A percentile compares a stretch with the other conserved stretches of the same genome.
phyloP scores from a whole-genome alignment of 2,888 invertebrate genomes.

The Sarcophaga subvicina region DNA sequence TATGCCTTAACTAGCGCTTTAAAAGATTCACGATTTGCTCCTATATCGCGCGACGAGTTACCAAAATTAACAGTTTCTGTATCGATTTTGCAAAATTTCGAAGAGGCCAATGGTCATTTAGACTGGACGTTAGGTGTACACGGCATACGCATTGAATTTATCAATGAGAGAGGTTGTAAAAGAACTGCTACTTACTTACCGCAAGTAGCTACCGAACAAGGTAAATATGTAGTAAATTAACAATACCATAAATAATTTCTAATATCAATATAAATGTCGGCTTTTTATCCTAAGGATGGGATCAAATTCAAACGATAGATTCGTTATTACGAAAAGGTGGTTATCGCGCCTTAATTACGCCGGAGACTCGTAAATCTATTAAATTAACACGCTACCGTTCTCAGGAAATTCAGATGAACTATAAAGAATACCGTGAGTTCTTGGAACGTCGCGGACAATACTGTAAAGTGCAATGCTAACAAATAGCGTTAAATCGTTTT shows the following conservation, averaged over 20 bases:
- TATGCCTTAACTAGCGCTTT: slow-evolving; percentile 99
- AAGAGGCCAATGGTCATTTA: slow-evolving; percentile 95
- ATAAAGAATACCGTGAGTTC: slow-evolving; percentile 88
- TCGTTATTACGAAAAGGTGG: slow-evolving; percentile 98
- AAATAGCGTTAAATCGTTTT: slow-evolving; percentile 68
- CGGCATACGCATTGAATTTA: slow-evolving; percentile 98
- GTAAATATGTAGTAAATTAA: slow-evolving; percentile 82
- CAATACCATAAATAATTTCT: neutral
- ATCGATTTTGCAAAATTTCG: slow-evolving; percentile 95
- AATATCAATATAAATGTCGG: neutral
- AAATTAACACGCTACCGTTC: slow-evolving; percentile 98
- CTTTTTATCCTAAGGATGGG: slow-evolving; percentile 90
- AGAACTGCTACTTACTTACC: slow-evolving; percentile 99
- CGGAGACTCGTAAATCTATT: slow-evolving; percentile 92
- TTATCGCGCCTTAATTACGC: slow-evolving; percentile 94
- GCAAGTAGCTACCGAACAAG: slow-evolving; percentile 99
- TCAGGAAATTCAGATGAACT: slow-evolving; percentile 95
- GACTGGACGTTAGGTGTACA: slow-evolving; percentile 99
- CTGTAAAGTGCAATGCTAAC: slow-evolving; percentile 82
- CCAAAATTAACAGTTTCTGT: slow-evolving; percentile 96
- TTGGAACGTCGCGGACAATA: slow-evolving; percentile 79
- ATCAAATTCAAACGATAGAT: slow-evolving; percentile 99
- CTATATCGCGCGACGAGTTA: slow-evolving; percentile 96
- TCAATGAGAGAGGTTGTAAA: slow-evolving; percentile 95
- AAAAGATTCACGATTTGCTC: slow-evolving; percentile 97